Conservation (phyloP, 1,140 invertebrate genomes). For the Gonatopus flavifemur region DNA sequence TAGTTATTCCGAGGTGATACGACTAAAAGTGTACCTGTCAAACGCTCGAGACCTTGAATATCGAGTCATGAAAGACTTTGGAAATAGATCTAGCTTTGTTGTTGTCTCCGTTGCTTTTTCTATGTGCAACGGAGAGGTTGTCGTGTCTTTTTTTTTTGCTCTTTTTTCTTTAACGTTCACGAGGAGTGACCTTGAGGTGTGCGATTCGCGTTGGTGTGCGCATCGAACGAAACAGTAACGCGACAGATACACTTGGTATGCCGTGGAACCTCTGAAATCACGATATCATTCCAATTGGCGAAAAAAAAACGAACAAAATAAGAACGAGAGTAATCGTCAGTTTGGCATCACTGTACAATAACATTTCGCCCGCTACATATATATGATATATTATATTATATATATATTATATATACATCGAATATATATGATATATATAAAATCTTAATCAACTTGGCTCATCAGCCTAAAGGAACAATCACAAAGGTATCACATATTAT, state of each 20-base stretch:
- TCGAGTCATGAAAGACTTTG: no score
- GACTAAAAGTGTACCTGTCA: neutral
- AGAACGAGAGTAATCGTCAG: slow-evolving; percentile 43
- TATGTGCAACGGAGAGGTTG: no score
- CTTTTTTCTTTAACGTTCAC: neutral
- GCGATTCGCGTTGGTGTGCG: neutral
- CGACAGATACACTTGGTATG: slow-evolving; percentile 23
- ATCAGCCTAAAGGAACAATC: no score
- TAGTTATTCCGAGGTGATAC: slow-evolving; percentile 1
- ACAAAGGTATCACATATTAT: no score
- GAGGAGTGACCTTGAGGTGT: no score
- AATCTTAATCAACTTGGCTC: no score
- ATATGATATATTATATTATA: no score
- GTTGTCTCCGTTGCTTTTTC: no score
- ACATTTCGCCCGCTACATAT: slow-evolving; percentile 27
- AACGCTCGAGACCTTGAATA: no score
- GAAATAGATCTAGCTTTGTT: no score
- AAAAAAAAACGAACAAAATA: slow-evolving; percentile 33
- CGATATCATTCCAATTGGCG: slow-evolving; percentile 40
- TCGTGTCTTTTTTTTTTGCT: neutral
- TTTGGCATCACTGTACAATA: slow-evolving; percentile 57
- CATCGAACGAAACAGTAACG: neutral
- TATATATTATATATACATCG: no score
- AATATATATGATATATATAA: no score
- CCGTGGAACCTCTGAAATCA: slow-evolving; percentile 13